Percentiles rank a stretch among this genome's conserved stretches.
Evolutionary conservation across 1,140 invertebrate species (phyloP).

Genomic region (Drosophila sp.): DNA sequence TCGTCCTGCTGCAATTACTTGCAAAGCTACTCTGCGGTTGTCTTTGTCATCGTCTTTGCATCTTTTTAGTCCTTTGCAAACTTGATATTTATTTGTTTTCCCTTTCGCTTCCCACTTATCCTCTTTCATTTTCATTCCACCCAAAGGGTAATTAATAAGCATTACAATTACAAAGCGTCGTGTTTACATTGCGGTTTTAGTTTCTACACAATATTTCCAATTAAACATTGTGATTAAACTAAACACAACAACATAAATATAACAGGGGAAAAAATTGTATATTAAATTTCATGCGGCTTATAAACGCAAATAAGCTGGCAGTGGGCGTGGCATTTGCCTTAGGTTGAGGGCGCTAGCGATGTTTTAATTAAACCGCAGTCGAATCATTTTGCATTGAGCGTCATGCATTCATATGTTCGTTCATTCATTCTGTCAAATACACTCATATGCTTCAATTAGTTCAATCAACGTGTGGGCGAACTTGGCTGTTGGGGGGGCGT

Average conservation of each 20-base stretch:
- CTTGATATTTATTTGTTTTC: conserved; percentile 4
- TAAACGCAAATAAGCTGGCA: conserved; percentile 41
- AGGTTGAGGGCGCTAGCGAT: conserved; percentile 3
- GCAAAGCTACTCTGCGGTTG: conserved; percentile 25
- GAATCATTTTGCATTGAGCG: conserved; percentile 3
- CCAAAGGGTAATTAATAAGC: conserved; percentile 60
- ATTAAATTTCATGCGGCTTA: conserved; percentile 54
- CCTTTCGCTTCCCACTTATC: not conserved
- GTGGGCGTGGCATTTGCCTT: conserved; percentile 28
- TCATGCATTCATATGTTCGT: conserved; percentile 1
- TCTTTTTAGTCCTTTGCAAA: conserved; percentile 18
- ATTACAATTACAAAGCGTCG: conserved; percentile 60
- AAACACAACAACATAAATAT: conserved; percentile 24
- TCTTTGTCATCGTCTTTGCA: conserved; percentile 24
- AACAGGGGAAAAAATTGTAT: conserved; percentile 42
- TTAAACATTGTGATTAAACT: conserved; percentile 60
- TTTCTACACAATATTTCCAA: conserved; percentile 53
- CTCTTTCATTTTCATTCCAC: not conserved
- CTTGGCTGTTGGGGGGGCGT: conserved; percentile 46
- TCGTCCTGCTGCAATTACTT: conserved; percentile 27
- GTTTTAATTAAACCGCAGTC: conserved; percentile 58
- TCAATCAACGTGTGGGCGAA: conserved; percentile 23
- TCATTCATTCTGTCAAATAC: conserved; percentile 17
- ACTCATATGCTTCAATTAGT: conserved; percentile 44
- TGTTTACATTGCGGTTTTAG: conserved; percentile 60